Evolutionary conservation across 1,140 invertebrate genomes (phyloP), one percentile per base, ranked within the genome.

Genomic region (Argopecten irradians): DNA sequence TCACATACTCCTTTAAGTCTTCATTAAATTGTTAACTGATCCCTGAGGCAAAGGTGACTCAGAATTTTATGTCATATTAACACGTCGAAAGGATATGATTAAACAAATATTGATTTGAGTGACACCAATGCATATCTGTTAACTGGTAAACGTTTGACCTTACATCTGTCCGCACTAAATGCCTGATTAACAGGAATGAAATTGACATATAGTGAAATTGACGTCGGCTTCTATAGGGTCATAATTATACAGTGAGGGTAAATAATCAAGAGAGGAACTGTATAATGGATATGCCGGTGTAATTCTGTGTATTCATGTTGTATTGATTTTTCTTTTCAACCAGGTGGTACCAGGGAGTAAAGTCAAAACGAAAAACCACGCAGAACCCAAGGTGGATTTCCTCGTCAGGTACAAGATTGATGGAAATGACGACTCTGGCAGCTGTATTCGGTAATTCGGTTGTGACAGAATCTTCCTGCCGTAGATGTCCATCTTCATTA

Each of bases 321-420:
- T 71, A 71, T 71, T 71, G 55, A 71, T 71, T 71, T 71, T 71
- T 71, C 55, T 71, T 71, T 71, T 71, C 22, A 71, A n/a, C 22
- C 55, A 71, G 55, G 55, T 71, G 55, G 55, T 71, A 71, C 11
- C n/a, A 71, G 55, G 28, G 55, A n/a, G 5, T 28, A 71, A 71
- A 55, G 8, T 71, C 3, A 11, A 71, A 71, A 71, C 55, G n/a
- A 71, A 71, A 71, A 71, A 3, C 43, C 19, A 19, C 9, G 43
- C 43, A 19, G 43, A 46, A 46, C 43, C 22, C n/a, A n/a, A n/a
- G n/a, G n/a, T 22, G n/a, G 13, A 11, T 28, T 71, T 71, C 28
- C n/a, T 28, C 11, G 55, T 71, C 55, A 28, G 55, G 55, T 71
- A 71, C 55, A 71, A 71, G 55, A 71, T 71, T 28, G 14, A 3